phyloP scores from a whole-genome alignment of 2,113 vertebrate species.

The Oryzias melastigma region DNA sequence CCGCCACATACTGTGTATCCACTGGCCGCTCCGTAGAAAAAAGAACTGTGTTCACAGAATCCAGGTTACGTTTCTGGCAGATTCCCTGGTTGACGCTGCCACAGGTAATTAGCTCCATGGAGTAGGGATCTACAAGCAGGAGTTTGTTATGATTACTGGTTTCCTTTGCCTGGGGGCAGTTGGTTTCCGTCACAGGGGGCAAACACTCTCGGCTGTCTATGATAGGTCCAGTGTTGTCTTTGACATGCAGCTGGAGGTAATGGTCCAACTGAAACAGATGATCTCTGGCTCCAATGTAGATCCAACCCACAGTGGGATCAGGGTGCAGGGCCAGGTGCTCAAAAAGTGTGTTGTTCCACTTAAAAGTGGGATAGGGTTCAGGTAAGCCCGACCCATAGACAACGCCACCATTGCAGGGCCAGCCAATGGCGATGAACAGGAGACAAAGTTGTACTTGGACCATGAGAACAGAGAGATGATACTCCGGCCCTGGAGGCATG shows the following conservation, averaged over 20 bases:
- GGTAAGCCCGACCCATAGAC: conserved; percentile 50
- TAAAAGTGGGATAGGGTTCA: conserved; percentile 75
- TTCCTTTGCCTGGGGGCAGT: conserved; percentile 87
- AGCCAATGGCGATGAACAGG: conserved; percentile 70
- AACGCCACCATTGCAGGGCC: conserved; percentile 53
- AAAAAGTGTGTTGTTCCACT: conserved; percentile 80
- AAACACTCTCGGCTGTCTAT: conserved; percentile 92
- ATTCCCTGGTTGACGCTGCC: conserved; percentile 94
- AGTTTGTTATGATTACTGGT: conserved; percentile 95
- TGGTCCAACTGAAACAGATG: conserved; percentile 91
- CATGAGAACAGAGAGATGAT: conserved; percentile 59
- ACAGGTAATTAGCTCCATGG: conserved; percentile 89
- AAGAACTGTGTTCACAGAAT: conserved; percentile 73
- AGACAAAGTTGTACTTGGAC: conserved; percentile 51
- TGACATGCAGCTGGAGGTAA: conserved; percentile 83
- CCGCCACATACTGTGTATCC: conserved; percentile 94
- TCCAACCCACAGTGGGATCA: conserved; percentile 79
- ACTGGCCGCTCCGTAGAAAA: conserved; percentile 89
- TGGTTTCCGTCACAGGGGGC: conserved; percentile 83
- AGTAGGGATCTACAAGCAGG: conserved; percentile 83
- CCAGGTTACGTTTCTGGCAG: conserved; percentile 89
- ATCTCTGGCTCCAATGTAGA: conserved; percentile 91
- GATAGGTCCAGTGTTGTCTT: conserved; percentile 84
- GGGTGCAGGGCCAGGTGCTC: conserved; percentile 91
- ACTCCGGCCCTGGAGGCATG: conserved; percentile 87